Base-by-base conservation (phyloP, 2,113 vertebrate species). In the Epinephelus moara region DNA sequence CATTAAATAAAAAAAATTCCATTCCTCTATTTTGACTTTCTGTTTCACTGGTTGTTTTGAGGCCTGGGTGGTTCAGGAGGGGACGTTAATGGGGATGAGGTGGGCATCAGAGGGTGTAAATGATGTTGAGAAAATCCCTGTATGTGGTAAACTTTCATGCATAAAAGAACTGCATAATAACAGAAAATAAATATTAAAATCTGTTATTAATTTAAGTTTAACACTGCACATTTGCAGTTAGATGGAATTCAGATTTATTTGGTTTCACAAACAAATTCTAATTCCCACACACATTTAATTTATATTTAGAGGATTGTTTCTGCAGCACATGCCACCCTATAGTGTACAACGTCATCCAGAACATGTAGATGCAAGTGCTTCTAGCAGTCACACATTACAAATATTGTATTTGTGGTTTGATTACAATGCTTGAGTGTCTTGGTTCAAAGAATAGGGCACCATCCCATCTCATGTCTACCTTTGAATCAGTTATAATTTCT, bases 101-200 rank as follows among this genome's bases (percentile, higher is more conserved):
- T 37, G 13, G 55, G 0, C 9, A 60, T 25, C 1, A 56, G 9
- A 33, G 47, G 49, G 49, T 75, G n/a, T 19, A 19, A 75, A 62
- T 30, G 23, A 42, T 18, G 30, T 66, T 67, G 6, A 52, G 30
- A 49, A 30, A 18, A 55, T 71, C 6, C 21, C 3, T 25, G 9
- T 37, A 50, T 50, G 25, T 78, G 27, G 27, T 33, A 33, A 14
- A 62, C 3, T 23, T 50, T 4, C 13, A 61, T 75, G 30, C 79
- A 30, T 8, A 6, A n/a, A 64, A 42, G 3, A 55, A 61, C 64
- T 63, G 55, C 45, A 74, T n/a, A 52, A 45, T 14, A 57, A 56
- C 4, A 56, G 8, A 45, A 66, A 72, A 47, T 67, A 83, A 61
- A 66, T n/a, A 52, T 23, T 66, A 71, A 19, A 50, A 42, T n/a